Conservation (phyloP, 2,888 invertebrate genomes). For the Argyresthia albistria region DNA sequence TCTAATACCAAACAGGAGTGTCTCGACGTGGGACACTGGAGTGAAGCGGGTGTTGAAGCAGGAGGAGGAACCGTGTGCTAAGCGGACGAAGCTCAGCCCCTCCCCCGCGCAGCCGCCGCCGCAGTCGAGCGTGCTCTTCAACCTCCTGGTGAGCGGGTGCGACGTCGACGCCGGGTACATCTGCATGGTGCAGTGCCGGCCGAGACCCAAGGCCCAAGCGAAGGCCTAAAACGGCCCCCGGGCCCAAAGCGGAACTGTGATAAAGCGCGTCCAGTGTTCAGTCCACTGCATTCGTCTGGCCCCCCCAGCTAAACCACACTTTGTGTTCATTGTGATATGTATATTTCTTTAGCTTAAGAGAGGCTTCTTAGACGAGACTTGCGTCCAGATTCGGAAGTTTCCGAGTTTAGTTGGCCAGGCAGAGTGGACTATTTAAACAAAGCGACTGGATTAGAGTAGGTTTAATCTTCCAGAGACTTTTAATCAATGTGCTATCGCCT, state of each 20-base stretch:
- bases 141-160: slow-evolving; percentile 95
- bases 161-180: slow-evolving; percentile 94
- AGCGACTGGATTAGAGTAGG: slow-evolving; percentile 30
- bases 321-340: slow-evolving; percentile 4
- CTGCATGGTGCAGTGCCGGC: slow-evolving; percentile 82
- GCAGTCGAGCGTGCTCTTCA: slow-evolving; percentile 90
- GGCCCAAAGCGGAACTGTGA: slow-evolving; percentile 48
- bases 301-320: background rate
- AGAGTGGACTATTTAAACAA: slow-evolving; percentile 22
- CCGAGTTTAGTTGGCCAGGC: slow-evolving; percentile 22
- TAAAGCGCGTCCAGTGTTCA: slow-evolving; percentile 65
- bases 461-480: slow-evolving; percentile 36
- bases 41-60: slow-evolving; percentile 52
- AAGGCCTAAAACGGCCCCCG: slow-evolving; percentile 44
- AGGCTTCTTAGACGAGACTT: background rate
- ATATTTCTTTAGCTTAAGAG: background rate
- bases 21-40: slow-evolving; percentile 49
- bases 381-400: slow-evolving; percentile 14
- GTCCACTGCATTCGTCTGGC: slow-evolving; percentile 18
- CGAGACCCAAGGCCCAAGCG: slow-evolving; percentile 42
- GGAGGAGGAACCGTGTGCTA: slow-evolving; percentile 51
- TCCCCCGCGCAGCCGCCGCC: slow-evolving; percentile 53
- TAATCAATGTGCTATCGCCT: slow-evolving; percentile 40
- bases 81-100: slow-evolving; percentile 53
- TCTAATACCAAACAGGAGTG: slow-evolving; percentile 51